A percentile compares a stretch with the other conserved stretches of the same genome.
Conservation (phyloP, 2,113 vertebrate genomes). For the Thermophis baileyi region DNA sequence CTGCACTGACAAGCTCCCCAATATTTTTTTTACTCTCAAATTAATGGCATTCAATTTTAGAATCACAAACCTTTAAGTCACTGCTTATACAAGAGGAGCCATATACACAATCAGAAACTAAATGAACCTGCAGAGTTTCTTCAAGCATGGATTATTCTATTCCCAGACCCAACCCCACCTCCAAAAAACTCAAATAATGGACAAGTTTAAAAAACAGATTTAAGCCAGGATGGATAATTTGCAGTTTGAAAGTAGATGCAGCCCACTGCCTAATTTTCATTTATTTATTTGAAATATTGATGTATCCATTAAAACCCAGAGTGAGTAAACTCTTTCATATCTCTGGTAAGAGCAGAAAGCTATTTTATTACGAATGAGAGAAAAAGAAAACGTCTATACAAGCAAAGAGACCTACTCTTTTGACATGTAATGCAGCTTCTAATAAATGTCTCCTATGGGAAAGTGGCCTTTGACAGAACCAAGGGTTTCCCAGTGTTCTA, state of each 20-base stretch:
- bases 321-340: neutral
- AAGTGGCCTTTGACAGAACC: neutral
- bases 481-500: neutral
- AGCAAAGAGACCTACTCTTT: neutral
- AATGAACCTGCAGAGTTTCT: neutral
- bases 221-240: no score
- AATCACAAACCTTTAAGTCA: slow-evolving; percentile 1
- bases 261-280: neutral
- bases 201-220: no score
- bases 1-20: slow-evolving; percentile 20
- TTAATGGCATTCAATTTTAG: slow-evolving; percentile 36
- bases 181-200: no score
- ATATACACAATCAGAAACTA: neutral
- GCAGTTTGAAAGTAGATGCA: no score
- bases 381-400: neutral
- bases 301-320: neutral
- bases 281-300: neutral
- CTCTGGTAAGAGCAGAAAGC: neutral
- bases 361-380: neutral
- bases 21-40: slow-evolving; percentile 30
- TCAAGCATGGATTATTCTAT: neutral
- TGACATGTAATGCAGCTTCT: neutral
- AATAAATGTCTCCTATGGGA: neutral
- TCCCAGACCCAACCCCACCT: no score
- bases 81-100: neutral